Base-by-base conservation (phyloP, 2,797 vertebrate species). In the Sardinella longiceps region DNA sequence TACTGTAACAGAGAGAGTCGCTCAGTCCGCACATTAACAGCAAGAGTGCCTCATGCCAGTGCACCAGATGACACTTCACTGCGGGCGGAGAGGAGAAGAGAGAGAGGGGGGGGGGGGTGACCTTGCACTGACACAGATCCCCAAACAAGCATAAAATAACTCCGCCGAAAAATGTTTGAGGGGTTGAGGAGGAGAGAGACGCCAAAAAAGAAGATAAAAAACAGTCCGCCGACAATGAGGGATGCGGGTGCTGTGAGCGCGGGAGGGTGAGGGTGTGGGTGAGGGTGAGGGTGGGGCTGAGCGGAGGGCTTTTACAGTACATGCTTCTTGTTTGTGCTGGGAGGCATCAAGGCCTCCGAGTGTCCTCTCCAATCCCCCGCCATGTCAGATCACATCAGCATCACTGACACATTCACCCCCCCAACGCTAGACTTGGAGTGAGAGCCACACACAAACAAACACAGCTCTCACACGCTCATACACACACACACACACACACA, bases 321-420 rank as follows among this genome's bases (percentile, higher is more conserved):
- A 82, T 85, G 83, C 85, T 81, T 50, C 60, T 87, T 86, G 84
- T 89, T 86, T 80, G 63, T 80, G 84, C 87, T 87, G 84, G 81
- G 84, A 88, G 89, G 88, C 86, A 89, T 88, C 58, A 84, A 90
- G 87, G 88, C 92, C 90, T 66, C 28, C 18, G 77, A 91, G 92
- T 90, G 37, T 90, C 88, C 88, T 90, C 89, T 91, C 87, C 89
- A 88, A 92, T 87, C 92, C 84, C 87, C 86, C 84, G 85, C 88
- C 89, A 90, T 90, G 92, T 94, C 93, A 91, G 87, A 92, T 88
- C 88, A 83, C 86, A 86, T 88, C 51, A 94, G 85, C 25, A 80
- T 91, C 81, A 48, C 90, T 89, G 88, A 86, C 87, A 90, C 91
- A 90, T 87, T 80, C 84, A n/a, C 46, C 85, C 70, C 66, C 43